Base-by-base conservation (phyloP, 2,113 vertebrate species). In the Microtus richardsoni region DNA sequence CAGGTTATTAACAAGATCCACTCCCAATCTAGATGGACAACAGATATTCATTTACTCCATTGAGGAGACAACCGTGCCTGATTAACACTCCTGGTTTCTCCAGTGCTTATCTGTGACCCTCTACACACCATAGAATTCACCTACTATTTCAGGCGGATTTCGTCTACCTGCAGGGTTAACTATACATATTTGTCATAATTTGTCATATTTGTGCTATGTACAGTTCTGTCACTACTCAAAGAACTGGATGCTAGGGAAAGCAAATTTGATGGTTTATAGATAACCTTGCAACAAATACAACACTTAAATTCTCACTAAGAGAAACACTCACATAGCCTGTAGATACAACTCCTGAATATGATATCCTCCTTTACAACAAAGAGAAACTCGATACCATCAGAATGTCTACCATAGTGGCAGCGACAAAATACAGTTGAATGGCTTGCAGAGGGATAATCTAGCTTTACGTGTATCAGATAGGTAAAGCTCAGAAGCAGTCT, bases 281-380 rank as follows among this genome's bases (percentile, higher is more conserved):
- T 71, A 70, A 71, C 41, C 92, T 60, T 33, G 94, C 52, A 93
- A 88, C 58, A 78, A 93, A 86, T 17, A n/a, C 91, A 41, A 82
- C 19, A 79, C 47, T 91, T 74, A 70, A 87, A 78, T 21, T 86
- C 93, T 79, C 60, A 58, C 91, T 74, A 62, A 94, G 19, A 91
- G 36, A 80, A 94, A 75, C 21, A 74, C 33, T 82, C 41, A 44
- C 12, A 44, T 9, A 79, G 9, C 73, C 26, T 13, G 86, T 54
- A 41, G 11, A 96, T 33, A 94, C 1, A 19, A 49, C 62, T 95
- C 60, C 88, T 21, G 89, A 79, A 74, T 44, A 82, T 3, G 88
- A 22, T 21, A 80, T 10, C 66, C 52, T 16, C 94, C 14, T 88
- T 91, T 66, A 26, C 49, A 71, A 52, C 78, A 86, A 73, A 90